Conservation (phyloP, 2,113 vertebrate species). For the Murina feae region DNA sequence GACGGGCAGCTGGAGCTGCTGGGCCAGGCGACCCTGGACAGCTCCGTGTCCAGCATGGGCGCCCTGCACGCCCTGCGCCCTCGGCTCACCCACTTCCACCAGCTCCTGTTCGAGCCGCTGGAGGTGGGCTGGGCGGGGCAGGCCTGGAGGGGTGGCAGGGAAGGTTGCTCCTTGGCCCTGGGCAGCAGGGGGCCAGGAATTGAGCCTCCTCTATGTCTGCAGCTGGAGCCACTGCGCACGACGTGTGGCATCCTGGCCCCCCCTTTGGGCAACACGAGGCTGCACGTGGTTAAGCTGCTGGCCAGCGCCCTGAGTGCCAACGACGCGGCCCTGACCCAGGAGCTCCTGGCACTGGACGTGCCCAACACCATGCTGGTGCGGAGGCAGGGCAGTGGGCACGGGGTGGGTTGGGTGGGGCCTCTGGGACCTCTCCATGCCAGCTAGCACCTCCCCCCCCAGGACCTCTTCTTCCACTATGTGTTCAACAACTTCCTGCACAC, state of each 20-base stretch:
- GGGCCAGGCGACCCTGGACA: conserved; percentile 62
- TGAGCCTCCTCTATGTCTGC: neutral
- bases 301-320: conserved; percentile 74
- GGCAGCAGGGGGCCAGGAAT: accelerated
- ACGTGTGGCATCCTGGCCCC: conserved; percentile 78
- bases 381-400: neutral
- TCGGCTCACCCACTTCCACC: conserved; percentile 74
- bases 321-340: conserved; percentile 67
- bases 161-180: accelerated
- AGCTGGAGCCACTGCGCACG: conserved; percentile 75
- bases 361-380: conserved; percentile 80
- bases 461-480: conserved; percentile 81
- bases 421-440: accelerated
- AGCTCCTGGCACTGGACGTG: conserved; percentile 75
- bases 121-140: conserved; percentile 52
- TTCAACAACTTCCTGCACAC: conserved; percentile 82
- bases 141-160: neutral
- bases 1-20: conserved; percentile 79
- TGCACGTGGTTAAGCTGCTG: conserved; percentile 81
- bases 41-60: conserved; percentile 52
- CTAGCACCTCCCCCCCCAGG: conserved; percentile 43
- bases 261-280: conserved; percentile 74
- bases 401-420: accelerated
- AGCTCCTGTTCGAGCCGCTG: conserved; percentile 78
- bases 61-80: conserved; percentile 75